Evolutionary conservation across 2,888 invertebrate genomes (phyloP), one percentile per base, ranked within the genome.

Genomic region (Margaritifera margaritifera): DNA sequence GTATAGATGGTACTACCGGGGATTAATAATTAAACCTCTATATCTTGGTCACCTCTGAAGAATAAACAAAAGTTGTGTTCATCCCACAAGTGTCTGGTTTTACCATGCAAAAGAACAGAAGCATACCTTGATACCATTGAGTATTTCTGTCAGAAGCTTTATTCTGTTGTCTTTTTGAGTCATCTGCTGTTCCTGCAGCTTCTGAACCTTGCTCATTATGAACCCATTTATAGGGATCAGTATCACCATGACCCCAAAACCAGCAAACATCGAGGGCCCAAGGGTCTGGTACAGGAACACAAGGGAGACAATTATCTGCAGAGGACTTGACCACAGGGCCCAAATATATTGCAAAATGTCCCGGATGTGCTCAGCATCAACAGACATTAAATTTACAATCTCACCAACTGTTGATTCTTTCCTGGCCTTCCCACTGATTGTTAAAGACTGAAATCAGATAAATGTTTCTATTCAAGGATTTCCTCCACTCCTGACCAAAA

Each of bases 261-360:
- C 97, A 65, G 97, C 96, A 18, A 99, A 90, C 1, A 97, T 96
- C 0, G 97, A 94, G 0, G 95, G 93, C 1, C 93, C 93, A 76
- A 91, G 84, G 57, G 91, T 86, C 69, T 83, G 77, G 85, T 89
- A 91, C 25, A 91, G 85, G 74, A 91, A 90, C 74, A 94, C 95
- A 52, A 97, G 89, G 0, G 96, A 94, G 25, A 97, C 90, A 4
- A 92, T 92, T 76, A 98, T 98, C 91, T 97, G 97, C 24, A 97
- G 90, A 0, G 97, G 97, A 53, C 88, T 80, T 3, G 87, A 87
- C 87, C 87, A 87, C 5, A 84, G 25, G 2, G 80, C 79, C 80
- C 84, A 86, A 63, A 86, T 60, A 62, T 84, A 89, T 6, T 81
- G 80, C n/a, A 79, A 75, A 6, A 84, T 72, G 60, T 86, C 84